Base-by-base conservation (phyloP, 1,140 invertebrate species). In the Drosophila sp. region DNA sequence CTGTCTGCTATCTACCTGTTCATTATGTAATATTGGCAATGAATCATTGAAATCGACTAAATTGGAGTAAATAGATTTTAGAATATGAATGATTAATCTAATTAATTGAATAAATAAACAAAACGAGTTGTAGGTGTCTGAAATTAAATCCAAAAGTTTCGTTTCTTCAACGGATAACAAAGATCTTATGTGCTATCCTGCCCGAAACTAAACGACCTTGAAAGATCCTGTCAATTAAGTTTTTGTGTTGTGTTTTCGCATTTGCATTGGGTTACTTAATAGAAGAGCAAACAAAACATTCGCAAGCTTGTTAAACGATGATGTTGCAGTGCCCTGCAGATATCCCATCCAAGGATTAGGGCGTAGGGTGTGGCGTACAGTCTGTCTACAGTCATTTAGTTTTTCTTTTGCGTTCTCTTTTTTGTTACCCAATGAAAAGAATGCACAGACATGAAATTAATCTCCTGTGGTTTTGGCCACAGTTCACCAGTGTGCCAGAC, bases 401-500 rank as follows among this genome's bases (percentile, higher is more conserved):
- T 50, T 25, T 4, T 71, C 41, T 58, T 71, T 65, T 60, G 38
- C 25, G 41, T 60, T 29, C 27, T 29, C 11, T 23, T 8, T 5
- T 56, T 57, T 50, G 54, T 58, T 65, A 54, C 35, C 44, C 38
- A 68, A 47, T 57, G 66, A 79, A 81, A 86, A 79, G 70, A 82
- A 76, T 82, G 71, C 83, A 71, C 83, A 87, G 83, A 76, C 82
- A 87, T 70, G 79, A 77, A 89, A 87, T 87, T 89, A 87, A 87
- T 87, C 81, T 87, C 83, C 70, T 83, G 83, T 80, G 83, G 81
- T 25, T 80, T 65, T 65, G 60, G 35, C 50, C 61, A 70, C 60
- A 72, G 55, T 38, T 50, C 29, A 58, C 5, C 23, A 27, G 55
- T 11, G 35, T 38, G 35, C 3, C 35, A 38, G 35, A 38, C 35